phyloP scores from a whole-genome alignment of 2,888 invertebrate species.

The Dyspetes luteomarginatus region DNA sequence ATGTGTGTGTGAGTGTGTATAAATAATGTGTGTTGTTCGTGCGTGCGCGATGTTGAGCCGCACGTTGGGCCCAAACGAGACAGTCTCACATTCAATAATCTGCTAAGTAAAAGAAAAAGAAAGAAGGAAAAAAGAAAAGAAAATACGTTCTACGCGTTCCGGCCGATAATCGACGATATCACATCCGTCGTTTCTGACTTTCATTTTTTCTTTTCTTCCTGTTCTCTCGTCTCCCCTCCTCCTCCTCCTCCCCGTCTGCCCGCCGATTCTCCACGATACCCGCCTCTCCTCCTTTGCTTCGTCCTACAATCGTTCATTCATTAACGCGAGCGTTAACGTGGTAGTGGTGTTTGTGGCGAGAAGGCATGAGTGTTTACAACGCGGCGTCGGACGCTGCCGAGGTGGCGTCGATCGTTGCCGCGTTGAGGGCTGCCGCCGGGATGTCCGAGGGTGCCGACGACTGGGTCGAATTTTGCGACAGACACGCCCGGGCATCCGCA shows the following conservation, averaged over 20 bases:
- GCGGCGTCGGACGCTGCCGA: constrained; percentile 69
- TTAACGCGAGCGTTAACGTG: constrained; percentile 28
- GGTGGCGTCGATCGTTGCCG: constrained; percentile 72
- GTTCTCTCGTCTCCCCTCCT: background rate
- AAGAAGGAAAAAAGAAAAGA: constrained; percentile 5
- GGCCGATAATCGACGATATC: constrained; percentile 1
- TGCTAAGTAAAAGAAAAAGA: too few species aligned
- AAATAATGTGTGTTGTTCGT: too few species aligned
- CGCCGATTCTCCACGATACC: background rate
- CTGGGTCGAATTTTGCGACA: constrained; percentile 94
- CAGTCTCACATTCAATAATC: constrained; percentile 27
- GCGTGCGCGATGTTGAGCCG: constrained; percentile 19
- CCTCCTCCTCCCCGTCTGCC: background rate
- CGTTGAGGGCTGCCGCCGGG: constrained; percentile 83
- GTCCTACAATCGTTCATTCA: constrained; percentile 1
- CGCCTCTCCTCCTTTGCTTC: background rate
- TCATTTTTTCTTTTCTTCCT: constrained; percentile 28
- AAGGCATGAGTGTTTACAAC: constrained; percentile 74
- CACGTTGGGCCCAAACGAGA: constrained; percentile 33
- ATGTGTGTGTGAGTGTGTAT: background rate
- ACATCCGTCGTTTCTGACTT: background rate
- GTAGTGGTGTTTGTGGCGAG: too few species aligned
- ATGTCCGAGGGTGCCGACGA: constrained; percentile 87
- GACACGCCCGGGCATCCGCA: constrained; percentile 93
- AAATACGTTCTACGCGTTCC: constrained; percentile 37